These are phyloP conservation scores for Cephalopachus bancanus DNA, from an alignment of 2,797 vertebrate species.

Conservation along the genomic window DNA sequence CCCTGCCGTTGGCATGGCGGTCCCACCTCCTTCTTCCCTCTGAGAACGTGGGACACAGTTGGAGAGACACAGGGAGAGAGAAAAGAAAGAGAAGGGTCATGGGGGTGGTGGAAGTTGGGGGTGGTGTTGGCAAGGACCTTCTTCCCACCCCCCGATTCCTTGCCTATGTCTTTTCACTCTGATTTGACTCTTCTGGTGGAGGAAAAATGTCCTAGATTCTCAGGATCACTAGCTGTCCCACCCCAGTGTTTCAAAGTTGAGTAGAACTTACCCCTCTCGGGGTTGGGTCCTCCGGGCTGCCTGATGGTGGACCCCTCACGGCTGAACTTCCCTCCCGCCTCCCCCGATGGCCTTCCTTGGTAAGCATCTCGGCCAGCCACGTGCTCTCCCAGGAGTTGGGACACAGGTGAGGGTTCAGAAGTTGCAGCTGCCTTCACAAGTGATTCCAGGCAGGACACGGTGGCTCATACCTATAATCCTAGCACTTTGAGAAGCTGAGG, in stretches of 20 bases:
- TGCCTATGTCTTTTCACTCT: background rate
- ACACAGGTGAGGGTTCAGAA: slow-evolving; percentile 21
- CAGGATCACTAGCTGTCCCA: background rate
- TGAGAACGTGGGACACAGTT: background rate
- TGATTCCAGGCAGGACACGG: background rate
- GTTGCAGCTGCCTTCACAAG: slow-evolving; percentile 23
- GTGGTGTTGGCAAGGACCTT: fast-evolving
- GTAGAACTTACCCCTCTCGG: background rate
- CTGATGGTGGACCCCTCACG: background rate
- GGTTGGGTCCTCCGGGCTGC: background rate
- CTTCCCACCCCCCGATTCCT: fast-evolving
- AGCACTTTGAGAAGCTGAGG: too few relatives aligned
- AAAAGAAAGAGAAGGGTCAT: background rate
- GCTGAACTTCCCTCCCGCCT: background rate
- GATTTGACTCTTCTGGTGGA: background rate
- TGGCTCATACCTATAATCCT: too few relatives aligned
- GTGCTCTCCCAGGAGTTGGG: background rate
- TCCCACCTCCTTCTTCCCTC: background rate
- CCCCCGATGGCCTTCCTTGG: background rate
- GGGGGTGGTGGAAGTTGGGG: background rate
- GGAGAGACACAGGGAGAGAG: background rate
- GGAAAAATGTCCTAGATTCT: background rate
- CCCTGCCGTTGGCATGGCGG: background rate
- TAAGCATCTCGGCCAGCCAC: background rate
- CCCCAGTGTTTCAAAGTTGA: background rate